phyloP scores from a whole-genome alignment of 2,888 invertebrate genomes.

The Rhaphigaster nebulosa region DNA sequence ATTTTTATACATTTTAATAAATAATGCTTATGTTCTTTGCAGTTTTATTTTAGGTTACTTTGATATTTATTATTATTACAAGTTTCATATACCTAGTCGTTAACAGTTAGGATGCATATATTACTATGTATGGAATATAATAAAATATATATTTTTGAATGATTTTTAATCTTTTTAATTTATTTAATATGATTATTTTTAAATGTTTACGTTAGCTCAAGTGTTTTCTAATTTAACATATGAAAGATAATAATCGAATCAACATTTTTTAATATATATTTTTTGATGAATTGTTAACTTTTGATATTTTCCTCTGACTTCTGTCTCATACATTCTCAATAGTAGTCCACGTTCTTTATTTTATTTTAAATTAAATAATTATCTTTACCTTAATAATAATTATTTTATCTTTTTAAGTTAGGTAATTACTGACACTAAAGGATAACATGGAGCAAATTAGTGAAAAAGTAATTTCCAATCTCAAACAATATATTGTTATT shows the following conservation, averaged over 20 bases:
- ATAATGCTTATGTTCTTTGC: neutral
- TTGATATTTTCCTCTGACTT: neutral
- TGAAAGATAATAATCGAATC: neutral
- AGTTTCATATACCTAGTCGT: too few relatives aligned
- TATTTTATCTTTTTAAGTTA: neutral
- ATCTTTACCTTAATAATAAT: too few relatives aligned
- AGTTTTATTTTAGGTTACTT: slow-evolving; percentile 16
- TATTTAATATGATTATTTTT: neutral
- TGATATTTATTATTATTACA: too few relatives aligned
- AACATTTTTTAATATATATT: neutral
- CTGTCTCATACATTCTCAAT: neutral
- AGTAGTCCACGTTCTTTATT: neutral
- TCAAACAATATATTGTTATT: neutral
- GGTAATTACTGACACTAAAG: neutral
- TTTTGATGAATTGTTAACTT: neutral
- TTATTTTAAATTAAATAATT: neutral
- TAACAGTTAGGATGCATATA: neutral
- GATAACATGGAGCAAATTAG: neutral
- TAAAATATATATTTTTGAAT: neutral
- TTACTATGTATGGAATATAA: neutral
- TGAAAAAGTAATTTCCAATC: neutral
- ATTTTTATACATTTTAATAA: slow-evolving; percentile 10
- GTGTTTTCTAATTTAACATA: neutral
- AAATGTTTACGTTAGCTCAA: neutral
- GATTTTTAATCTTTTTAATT: neutral